Conservation (phyloP, 2,113 vertebrate genomes). For the Lipophrys pholis region DNA sequence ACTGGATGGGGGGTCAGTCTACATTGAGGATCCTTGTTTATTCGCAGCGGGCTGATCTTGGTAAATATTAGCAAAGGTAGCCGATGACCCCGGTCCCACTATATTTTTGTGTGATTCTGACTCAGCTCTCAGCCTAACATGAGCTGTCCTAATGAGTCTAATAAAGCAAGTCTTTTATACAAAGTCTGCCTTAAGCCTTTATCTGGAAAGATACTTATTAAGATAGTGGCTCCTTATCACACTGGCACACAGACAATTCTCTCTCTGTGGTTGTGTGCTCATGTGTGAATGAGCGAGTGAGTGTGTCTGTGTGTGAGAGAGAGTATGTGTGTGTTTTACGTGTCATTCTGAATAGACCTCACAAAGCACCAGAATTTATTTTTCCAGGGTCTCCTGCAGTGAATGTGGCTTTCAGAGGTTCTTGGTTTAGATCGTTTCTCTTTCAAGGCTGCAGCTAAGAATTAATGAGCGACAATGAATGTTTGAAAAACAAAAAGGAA, state of each 20-base stretch:
- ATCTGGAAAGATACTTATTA: constrained; percentile 70
- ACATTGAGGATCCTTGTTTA: constrained; percentile 31
- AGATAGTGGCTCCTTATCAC: constrained; percentile 73
- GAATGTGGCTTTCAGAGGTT: constrained; percentile 31
- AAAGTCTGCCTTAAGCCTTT: constrained; percentile 45
- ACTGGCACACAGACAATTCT: constrained; percentile 50
- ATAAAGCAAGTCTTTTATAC: constrained; percentile 51
- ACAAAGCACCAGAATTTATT: constrained; percentile 19
- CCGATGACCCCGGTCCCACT: not conserved
- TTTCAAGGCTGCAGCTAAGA: constrained; percentile 18
- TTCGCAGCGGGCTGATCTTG: constrained; percentile 16
- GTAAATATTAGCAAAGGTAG: constrained; percentile 46
- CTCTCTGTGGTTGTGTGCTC: constrained; percentile 17
- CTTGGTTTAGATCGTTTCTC: constrained; percentile 3
- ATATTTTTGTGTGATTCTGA: constrained; percentile 26
- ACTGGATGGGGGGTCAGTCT: not conserved
- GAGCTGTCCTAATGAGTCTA: constrained; percentile 46
- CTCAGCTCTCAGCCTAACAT: constrained; percentile 33
- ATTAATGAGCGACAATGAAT: constrained; percentile 28
- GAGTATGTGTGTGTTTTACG: constrained; percentile 11
- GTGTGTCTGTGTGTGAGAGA: not conserved
- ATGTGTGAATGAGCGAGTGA: not conserved
- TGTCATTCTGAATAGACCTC: constrained; percentile 10
- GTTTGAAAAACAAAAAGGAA: not conserved
- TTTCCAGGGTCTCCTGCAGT: constrained; percentile 22